A percentile compares a stretch with the other conserved stretches of the same genome.
phyloP scores from a whole-genome alignment of 2,113 vertebrate genomes.

The Pongo pygmaeus region DNA sequence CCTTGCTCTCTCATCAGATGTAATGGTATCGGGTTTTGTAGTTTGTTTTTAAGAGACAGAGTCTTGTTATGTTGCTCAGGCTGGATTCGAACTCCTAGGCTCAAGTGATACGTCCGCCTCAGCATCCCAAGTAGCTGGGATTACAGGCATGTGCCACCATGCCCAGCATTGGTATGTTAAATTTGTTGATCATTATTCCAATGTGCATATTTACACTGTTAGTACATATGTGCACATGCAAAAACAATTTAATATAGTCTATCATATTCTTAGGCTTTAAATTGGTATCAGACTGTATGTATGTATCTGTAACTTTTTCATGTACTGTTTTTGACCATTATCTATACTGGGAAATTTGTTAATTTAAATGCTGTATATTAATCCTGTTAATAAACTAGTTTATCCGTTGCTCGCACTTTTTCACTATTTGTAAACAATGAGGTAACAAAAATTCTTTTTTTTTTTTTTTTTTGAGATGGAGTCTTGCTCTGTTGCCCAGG shows the following conservation, averaged over 20 bases:
- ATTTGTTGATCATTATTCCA: background rate
- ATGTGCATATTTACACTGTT: background rate
- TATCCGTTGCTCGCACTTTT: background rate
- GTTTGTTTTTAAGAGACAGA: background rate
- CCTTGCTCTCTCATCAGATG: background rate
- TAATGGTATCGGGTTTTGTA: background rate
- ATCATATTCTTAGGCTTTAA: background rate
- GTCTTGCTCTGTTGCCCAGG: too few species aligned
- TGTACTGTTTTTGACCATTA: background rate
- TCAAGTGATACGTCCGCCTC: background rate
- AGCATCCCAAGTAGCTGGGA: background rate
- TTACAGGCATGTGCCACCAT: background rate
- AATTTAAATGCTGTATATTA: background rate
- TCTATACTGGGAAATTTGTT: background rate
- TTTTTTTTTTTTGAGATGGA: too few species aligned
- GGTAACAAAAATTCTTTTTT: slow-evolving; percentile 11
- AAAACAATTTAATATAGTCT: background rate
- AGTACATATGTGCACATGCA: background rate
- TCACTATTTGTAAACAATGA: background rate
- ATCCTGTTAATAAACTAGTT: background rate
- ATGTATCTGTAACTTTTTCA: background rate
- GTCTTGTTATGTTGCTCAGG: background rate
- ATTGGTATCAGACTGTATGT: background rate
- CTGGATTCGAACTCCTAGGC: background rate
- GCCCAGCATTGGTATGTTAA: background rate